Base-by-base conservation (phyloP, 2,888 invertebrate genomes). In the Lysandra bellargus region DNA sequence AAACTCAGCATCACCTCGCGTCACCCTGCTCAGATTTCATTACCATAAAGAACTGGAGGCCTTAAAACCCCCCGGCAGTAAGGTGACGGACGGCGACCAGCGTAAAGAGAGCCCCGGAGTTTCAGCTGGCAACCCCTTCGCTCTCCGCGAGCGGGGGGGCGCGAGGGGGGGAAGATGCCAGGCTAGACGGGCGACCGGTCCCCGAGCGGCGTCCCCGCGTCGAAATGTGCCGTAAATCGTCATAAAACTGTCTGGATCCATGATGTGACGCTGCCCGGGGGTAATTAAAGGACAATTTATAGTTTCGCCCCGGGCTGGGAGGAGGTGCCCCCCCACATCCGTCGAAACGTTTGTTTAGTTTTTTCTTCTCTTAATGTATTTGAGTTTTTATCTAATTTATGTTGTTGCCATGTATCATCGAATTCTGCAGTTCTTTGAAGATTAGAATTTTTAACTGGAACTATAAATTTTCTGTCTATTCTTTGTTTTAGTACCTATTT, bases 171-270 rank as follows among this genome's bases (percentile, higher is more conserved):
- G 80, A 85, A 83, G 80, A 80, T 89, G 78, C 84, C 91, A 82
- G 77, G 79, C 80, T 82, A 80, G 74, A 78, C 78, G 87, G 91
- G 93, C 83, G 87, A 87, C 88, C 88, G 89, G 89, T 93, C 93
- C 93, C 94, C 85, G 85, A 87, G 87, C 87, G 88, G 87, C 84
- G 87, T 84, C 86, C 86, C 87, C 87, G 92, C 93, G 92, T 93
- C 92, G 92, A 91, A 92, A 91, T 92, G 92, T 90, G 92, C 90
- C 92, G 92, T 93, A 93, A 93, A 93, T 93, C 92, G 92, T 96
- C 96, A 96, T 96, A 96, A 96, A 96, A 96, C 96, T 96, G 96
- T 96, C 96, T 95, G 95, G 95, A 95, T 95, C 95, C 95, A 95
- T 95, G 96, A 96, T 96, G 96, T 96, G 96, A 96, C 96, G 95